Conservation (phyloP, 2,888 invertebrate genomes). For the Gasteruption jaculator region DNA sequence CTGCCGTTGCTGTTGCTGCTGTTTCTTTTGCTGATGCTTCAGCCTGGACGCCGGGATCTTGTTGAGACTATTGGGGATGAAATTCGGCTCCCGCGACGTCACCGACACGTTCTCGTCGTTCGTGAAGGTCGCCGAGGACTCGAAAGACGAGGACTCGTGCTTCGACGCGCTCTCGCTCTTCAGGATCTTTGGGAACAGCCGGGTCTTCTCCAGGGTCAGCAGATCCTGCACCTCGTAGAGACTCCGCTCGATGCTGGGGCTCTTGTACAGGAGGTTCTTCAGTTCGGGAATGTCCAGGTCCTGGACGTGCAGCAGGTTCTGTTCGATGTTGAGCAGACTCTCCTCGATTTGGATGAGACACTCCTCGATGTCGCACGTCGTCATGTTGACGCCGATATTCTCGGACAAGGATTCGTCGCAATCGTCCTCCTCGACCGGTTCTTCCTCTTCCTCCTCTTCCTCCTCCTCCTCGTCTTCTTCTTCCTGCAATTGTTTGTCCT, state of each 20-base stretch:
- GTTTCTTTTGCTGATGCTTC: too few relatives aligned
- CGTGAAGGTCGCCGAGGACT: slow-evolving; percentile 7
- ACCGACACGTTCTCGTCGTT: slow-evolving; percentile 21
- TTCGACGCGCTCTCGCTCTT: too few relatives aligned
- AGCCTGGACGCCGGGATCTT: slow-evolving; percentile 3
- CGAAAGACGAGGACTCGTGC: slow-evolving; percentile 1
- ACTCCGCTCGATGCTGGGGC: slow-evolving; percentile 34
- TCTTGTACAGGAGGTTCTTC: slow-evolving; percentile 37
- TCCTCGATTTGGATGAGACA: slow-evolving; percentile 43
- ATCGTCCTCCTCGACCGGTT: slow-evolving; percentile 8
- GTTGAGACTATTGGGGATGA: slow-evolving; percentile 33
- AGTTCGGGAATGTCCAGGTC: slow-evolving; percentile 40
- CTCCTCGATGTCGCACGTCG: slow-evolving; percentile 38
- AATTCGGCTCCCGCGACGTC: too few relatives aligned
- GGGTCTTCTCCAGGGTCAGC: too few relatives aligned
- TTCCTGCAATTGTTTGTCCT: too few relatives aligned
- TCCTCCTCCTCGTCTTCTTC: too few relatives aligned
- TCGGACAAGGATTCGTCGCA: too few relatives aligned
- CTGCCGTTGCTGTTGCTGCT: too few relatives aligned
- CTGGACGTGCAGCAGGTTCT: slow-evolving; percentile 40
- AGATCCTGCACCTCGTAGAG: slow-evolving; percentile 34
- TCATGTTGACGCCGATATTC: slow-evolving; percentile 26
- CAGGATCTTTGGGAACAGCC: too few relatives aligned
- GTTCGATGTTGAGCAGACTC: slow-evolving; percentile 40
- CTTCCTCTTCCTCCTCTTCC: slow-evolving; percentile 14